These are phyloP conservation scores for Zaprionus taronus DNA, from an alignment of 1,140 invertebrate genomes.

Conservation along the genomic window DNA sequence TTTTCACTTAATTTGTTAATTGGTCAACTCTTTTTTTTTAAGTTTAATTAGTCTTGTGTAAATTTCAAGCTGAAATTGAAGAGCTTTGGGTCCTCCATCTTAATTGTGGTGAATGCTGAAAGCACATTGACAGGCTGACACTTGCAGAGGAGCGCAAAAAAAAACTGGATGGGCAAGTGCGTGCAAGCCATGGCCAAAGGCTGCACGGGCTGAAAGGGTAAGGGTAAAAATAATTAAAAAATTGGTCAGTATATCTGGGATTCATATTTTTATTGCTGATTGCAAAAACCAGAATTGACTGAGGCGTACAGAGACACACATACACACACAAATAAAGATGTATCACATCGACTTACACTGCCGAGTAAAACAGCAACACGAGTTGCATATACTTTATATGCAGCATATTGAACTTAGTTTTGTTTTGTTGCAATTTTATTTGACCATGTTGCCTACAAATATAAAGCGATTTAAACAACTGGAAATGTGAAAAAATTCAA, in stretches of 20 bases:
- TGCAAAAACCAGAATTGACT: not conserved
- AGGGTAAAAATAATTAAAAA: not conserved
- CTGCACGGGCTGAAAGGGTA: not conserved
- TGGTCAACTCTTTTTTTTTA: not conserved
- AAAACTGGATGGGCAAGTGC: not conserved
- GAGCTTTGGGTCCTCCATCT: not conserved
- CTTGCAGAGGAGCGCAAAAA: not conserved
- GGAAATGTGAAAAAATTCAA: too few relatives aligned
- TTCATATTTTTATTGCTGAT: not conserved
- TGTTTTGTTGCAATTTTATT: too few relatives aligned
- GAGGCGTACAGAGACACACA: not conserved
- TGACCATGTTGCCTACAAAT: too few relatives aligned
- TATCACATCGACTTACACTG: not conserved
- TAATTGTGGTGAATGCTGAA: conserved; percentile 1
- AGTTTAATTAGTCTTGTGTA: not conserved
- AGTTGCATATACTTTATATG: too few relatives aligned
- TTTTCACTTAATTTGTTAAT: not conserved
- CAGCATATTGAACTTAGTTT: too few relatives aligned
- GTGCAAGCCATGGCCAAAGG: not conserved
- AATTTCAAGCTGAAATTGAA: not conserved
- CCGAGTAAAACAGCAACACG: not conserved
- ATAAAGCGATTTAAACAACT: too few relatives aligned
- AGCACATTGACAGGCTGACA: conserved; percentile 11
- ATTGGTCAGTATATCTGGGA: not conserved
- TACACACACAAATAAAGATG: not conserved